Percentiles rank a stretch among this genome's conserved stretches.
Evolutionary conservation across 2,113 vertebrate species (phyloP).

Genomic region (Erythrocercus mccallii): DNA sequence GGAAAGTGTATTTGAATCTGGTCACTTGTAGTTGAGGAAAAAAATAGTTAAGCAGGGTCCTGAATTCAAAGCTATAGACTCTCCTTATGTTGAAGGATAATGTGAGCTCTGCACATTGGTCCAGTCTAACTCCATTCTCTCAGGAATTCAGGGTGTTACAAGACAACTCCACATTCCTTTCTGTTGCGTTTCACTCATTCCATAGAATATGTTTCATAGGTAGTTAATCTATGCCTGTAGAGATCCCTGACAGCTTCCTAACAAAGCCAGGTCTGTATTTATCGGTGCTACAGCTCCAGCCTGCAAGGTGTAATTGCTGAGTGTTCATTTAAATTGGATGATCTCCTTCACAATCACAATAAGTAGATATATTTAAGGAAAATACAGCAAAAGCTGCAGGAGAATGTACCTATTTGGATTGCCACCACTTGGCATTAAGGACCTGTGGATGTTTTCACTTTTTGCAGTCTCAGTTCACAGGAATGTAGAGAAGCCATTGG

Average conservation of each 20-base stretch:
- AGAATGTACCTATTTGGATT: neutral
- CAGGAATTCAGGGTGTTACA: neutral
- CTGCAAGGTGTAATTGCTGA: neutral
- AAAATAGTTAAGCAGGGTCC: neutral
- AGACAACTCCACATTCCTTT: neutral
- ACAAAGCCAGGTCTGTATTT: neutral
- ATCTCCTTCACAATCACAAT: neutral
- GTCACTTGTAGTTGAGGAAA: neutral
- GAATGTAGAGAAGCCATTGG: neutral
- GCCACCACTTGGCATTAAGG: neutral
- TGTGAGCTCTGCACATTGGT: neutral
- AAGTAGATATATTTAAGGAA: neutral
- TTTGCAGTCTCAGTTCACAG: neutral
- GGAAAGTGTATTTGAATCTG: neutral
- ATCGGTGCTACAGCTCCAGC: neutral
- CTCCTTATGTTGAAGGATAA: neutral
- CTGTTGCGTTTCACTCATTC: neutral
- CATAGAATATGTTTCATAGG: neutral
- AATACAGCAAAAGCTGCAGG: neutral
- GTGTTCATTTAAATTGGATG: neutral
- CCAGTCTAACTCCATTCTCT: neutral
- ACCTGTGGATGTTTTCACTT: neutral
- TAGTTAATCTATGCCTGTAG: neutral
- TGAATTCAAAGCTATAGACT: neutral
- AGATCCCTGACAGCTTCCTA: neutral